phyloP scores from a whole-genome alignment of 2,113 vertebrate species.

The Mastomys coucha region DNA sequence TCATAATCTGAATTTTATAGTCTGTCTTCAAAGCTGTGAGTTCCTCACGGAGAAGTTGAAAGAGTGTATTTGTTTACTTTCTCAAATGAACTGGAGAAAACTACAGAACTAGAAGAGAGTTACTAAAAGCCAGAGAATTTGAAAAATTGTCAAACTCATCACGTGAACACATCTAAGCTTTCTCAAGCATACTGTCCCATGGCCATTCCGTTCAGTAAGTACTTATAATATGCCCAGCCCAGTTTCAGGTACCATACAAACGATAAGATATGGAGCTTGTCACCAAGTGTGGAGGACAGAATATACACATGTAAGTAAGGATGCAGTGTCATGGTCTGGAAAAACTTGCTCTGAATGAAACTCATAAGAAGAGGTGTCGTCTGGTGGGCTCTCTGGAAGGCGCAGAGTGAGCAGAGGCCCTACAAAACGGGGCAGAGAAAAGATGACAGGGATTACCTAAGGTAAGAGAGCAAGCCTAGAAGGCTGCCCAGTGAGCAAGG shows the following conservation, averaged over 20 bases:
- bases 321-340: background rate
- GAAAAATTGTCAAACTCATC: constrained; percentile 13
- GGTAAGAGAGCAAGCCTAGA: background rate
- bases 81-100: constrained; percentile 48
- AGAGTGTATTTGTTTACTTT: constrained; percentile 66
- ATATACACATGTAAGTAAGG: background rate
- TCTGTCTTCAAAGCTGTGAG: constrained; percentile 63
- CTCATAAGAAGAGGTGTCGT: background rate
- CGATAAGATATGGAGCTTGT: background rate
- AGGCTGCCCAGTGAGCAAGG: background rate
- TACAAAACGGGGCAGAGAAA: background rate
- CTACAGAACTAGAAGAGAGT: background rate
- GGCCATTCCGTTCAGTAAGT: background rate
- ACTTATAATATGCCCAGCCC: background rate
- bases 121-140: background rate
- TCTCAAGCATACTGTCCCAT: background rate
- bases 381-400: background rate
- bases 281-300: background rate
- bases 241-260: background rate
- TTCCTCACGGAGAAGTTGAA: constrained; percentile 61
- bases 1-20: constrained; percentile 56
- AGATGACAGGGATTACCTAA: background rate
- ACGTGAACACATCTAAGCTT: background rate
- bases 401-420: background rate
- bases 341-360: background rate